These are phyloP conservation scores for Scartelaos histophorus DNA, from an alignment of 2,113 vertebrate genomes.

Conservation along the genomic window DNA sequence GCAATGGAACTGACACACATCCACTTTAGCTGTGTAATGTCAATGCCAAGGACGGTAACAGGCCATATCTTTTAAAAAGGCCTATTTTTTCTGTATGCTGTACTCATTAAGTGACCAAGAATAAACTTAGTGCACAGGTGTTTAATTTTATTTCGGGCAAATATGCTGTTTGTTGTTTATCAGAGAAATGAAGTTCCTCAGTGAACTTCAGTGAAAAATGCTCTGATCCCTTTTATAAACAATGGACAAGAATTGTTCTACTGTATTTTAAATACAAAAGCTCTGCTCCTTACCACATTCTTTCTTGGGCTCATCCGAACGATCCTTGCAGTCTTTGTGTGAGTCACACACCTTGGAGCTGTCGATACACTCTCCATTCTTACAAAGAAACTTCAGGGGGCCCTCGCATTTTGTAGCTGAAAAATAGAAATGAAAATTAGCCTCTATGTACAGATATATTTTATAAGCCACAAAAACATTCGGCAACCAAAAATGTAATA, in stretches of 20 bases:
- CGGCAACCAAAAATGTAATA: conserved; percentile 3
- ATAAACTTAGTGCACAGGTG: too few species aligned
- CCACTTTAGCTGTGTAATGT: neutral
- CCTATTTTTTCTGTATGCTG: too few species aligned
- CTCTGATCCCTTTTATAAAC: conserved; percentile 44
- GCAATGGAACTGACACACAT: neutral
- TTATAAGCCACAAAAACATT: conserved; percentile 3
- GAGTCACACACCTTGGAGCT: conserved; percentile 92
- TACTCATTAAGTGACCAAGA: too few species aligned
- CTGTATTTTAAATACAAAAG: conserved; percentile 24
- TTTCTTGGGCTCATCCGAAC: conserved; percentile 95
- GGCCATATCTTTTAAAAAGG: too few species aligned
- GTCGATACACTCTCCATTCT: conserved; percentile 95
- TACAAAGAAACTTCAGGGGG: conserved; percentile 92
- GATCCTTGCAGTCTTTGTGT: conserved; percentile 93
- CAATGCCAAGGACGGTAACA: neutral
- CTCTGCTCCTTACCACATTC: conserved; percentile 87
- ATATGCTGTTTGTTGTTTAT: neutral
- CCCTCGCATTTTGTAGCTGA: conserved; percentile 89
- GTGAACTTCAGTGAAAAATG: conserved; percentile 26
- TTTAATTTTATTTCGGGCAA: too few species aligned
- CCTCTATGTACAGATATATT: neutral
- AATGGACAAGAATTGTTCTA: conserved; percentile 21
- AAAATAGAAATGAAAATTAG: conserved; percentile 10
- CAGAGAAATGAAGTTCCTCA: neutral